Conservation (phyloP, 2,797 vertebrate genomes). For the Spatula versicolor region DNA sequence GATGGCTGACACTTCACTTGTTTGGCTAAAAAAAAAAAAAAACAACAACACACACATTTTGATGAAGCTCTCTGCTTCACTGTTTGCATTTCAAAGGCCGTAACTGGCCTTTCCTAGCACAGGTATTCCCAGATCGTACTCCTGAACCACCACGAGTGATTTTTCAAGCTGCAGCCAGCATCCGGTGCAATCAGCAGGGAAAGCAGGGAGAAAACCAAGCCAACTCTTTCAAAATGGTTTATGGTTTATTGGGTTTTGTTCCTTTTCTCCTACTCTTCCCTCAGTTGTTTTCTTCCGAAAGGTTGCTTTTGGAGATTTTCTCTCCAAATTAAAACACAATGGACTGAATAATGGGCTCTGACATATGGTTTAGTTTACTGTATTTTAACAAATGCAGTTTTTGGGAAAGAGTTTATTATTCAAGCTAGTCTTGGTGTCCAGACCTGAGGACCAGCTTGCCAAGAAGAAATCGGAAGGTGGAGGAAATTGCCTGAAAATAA, state of each 20-base stretch:
- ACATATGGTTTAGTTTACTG: not conserved
- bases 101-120: not conserved
- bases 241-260: not conserved
- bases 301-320: not conserved
- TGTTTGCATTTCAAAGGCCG: not conserved
- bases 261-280: not conserved
- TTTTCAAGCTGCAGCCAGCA: not conserved
- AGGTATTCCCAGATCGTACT: not conserved
- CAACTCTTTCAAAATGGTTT: conserved; percentile 13
- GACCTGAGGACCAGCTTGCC: not conserved
- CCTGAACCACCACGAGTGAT: not conserved
- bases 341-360: not conserved
- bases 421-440: not conserved
- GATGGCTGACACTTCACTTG: not conserved
- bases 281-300: not conserved
- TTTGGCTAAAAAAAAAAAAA: not conserved
- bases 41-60: not conserved
- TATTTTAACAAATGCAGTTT: not conserved
- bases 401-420: not conserved
- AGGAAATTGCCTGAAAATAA: not conserved
- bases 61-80: not conserved
- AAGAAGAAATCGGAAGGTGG: not conserved
- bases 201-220: not conserved
- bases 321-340: not conserved
- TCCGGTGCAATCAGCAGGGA: not conserved